Conservation (phyloP, 2,797 vertebrate genomes). For the Antrozous pallidus region DNA sequence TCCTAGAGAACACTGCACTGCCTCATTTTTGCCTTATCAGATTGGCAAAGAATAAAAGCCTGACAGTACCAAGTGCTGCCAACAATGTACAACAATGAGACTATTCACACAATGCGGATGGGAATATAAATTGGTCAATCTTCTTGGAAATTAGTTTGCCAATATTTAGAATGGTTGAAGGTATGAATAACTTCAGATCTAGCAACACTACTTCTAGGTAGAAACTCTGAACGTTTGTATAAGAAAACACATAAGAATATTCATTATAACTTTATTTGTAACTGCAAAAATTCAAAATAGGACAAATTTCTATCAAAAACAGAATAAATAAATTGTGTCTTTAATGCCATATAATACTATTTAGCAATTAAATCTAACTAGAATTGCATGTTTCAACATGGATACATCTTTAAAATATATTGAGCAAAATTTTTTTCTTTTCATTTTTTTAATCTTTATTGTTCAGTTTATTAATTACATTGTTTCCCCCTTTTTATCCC, state of each 20-base stretch:
- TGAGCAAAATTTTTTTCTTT: conserved; percentile 8
- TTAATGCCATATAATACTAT: not conserved
- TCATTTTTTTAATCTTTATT: too few relatives aligned
- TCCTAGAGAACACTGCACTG: not conserved
- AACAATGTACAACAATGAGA: not conserved
- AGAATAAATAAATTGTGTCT: not conserved
- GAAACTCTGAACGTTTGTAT: not conserved
- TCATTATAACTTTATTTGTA: not conserved
- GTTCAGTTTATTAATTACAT: too few relatives aligned
- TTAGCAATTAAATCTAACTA: not conserved
- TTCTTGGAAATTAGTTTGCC: not conserved
- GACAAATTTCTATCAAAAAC: not conserved
- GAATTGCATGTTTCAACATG: not conserved
- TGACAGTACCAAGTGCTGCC: not conserved
- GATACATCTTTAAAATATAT: not conserved
- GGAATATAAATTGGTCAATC: not conserved
- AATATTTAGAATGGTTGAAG: conserved; percentile 22
- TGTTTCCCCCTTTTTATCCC: too few relatives aligned
- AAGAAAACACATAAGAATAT: not conserved
- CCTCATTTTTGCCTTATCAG: not conserved
- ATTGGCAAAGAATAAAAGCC: conserved; percentile 21
- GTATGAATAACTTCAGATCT: not conserved
- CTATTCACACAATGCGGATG: not conserved
- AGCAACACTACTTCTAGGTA: conserved; percentile 8
- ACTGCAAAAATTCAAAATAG: conserved; percentile 29